phyloP scores from a whole-genome alignment of 2,113 vertebrate species.

The Gambusia affinis region DNA sequence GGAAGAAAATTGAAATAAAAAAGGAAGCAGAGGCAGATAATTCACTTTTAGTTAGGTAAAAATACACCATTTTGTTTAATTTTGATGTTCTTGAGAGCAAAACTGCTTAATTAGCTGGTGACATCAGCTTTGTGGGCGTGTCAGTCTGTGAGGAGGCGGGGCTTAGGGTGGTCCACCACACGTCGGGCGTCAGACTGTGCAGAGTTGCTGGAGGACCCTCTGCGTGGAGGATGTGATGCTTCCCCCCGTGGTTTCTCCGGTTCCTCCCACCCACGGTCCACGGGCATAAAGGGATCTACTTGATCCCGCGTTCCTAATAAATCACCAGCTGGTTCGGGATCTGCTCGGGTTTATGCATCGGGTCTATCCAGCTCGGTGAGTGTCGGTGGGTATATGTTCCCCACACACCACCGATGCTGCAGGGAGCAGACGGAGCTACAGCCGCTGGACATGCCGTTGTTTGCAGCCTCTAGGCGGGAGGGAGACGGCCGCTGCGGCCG shows the following conservation, averaged over 20 bases:
- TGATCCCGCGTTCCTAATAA: no score
- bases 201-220: not conserved
- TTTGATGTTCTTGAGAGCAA: conserved; percentile 19
- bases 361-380: not conserved
- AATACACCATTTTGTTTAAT: conserved; percentile 15
- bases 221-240: not conserved
- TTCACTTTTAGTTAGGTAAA: not conserved
- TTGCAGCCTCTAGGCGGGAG: conserved; percentile 43
- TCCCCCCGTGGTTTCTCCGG: not conserved
- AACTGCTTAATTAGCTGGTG: fast-evolving
- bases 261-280: conserved; percentile 1
- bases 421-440: not conserved
- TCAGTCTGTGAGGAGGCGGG: conserved; percentile 21
- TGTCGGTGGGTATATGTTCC: not conserved
- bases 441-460: conserved; percentile 33
- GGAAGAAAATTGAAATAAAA: no score
- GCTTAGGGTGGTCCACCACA: fast-evolving
- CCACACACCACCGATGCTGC: not conserved
- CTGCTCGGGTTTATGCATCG: not conserved
- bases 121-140: not conserved
- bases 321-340: no score
- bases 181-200: conserved; percentile 7
- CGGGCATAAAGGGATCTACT: not conserved
- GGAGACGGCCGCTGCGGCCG: not conserved
- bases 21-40: no score